phyloP scores from a whole-genome alignment of 2,113 vertebrate genomes.

The Leptobrachium ailaonicum region DNA sequence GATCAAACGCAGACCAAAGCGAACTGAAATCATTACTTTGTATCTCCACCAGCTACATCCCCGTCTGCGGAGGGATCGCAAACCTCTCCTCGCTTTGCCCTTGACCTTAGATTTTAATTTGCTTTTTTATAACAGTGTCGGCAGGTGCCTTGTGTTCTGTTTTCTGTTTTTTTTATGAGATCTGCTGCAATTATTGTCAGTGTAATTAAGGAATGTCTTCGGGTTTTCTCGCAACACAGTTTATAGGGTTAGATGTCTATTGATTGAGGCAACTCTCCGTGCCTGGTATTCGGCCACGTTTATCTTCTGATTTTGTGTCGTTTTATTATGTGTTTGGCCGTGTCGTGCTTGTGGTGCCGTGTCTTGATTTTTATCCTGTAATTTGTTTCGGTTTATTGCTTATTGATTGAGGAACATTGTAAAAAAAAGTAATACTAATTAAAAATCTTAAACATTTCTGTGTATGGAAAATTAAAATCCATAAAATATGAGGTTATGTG shows the following conservation, averaged over 20 bases:
- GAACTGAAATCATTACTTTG: constrained; percentile 34
- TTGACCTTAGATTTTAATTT: constrained; percentile 34
- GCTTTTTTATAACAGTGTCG: constrained; percentile 5
- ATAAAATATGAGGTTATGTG: too few relatives aligned
- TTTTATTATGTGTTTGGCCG: background rate
- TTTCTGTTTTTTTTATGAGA: background rate
- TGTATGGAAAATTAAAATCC: too few relatives aligned
- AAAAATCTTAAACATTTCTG: too few relatives aligned
- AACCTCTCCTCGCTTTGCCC: constrained; percentile 13
- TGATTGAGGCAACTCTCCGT: background rate
- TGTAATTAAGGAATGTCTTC: constrained; percentile 23
- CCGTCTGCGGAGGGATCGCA: constrained; percentile 7
- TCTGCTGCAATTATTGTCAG: constrained; percentile 11
- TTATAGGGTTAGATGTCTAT: constrained; percentile 19
- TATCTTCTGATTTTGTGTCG: background rate
- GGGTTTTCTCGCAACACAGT: background rate
- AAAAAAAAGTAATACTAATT: too few relatives aligned
- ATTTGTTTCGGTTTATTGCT: background rate
- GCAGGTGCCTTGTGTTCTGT: constrained; percentile 13
- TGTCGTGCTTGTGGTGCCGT: background rate
- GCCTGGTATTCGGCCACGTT: background rate
- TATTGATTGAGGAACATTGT: background rate
- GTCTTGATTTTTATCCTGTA: background rate
- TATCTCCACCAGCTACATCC: constrained; percentile 9
- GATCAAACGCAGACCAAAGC: constrained; percentile 27